Base-by-base conservation (phyloP, 1,140 invertebrate species). In the Neodiprion pinetum region DNA sequence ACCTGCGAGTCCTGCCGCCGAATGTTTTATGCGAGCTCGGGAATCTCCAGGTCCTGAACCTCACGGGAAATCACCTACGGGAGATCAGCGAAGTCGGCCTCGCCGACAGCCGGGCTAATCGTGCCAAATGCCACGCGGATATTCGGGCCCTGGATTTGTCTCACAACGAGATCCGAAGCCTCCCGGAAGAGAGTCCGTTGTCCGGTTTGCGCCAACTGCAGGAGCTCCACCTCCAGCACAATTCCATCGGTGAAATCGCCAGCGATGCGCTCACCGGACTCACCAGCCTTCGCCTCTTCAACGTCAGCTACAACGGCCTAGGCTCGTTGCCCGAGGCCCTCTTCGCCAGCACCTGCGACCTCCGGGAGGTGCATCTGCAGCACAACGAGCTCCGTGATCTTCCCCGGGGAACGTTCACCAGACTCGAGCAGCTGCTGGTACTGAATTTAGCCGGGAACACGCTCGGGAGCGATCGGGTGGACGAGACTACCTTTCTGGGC, bases 361-460 rank as follows among this genome's bases (percentile, higher is more conserved):
- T 97, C 11, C 90, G 93, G n/a, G 95, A 96, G 88, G 93, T 97
- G 21, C 93, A 96, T 84, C 87, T 96, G 76, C 93, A 95, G 78
- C 92, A 94, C 83, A 96, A 96, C 82, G 93, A 94, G 17, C 87
- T 96, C 14, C 93, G 92, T 78, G 94, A 95, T 79, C 84, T 97
- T 69, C 93, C 95, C 10, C 91, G 92, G 73, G 94, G 94, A n/a
- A 89, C 95, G 14, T 97, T 97, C 85, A 94, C 95, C 77, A 91
- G 93, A 0, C 88, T 98, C 65, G 94, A 96, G 78, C 93, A 96
- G 81, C 88, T 99, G 70, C 89, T 96, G 61, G 92, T 96, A 10
- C 90, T 99, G 49, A 95, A 98, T 86, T 89, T 98, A 71, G 95
- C 95, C 1, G 92, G 94, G 73, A 99, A 99, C 88, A 92, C 94